These are phyloP conservation scores for Tachuris rubrigastra DNA, from an alignment of 2,113 vertebrate genomes.

Conservation along the genomic window DNA sequence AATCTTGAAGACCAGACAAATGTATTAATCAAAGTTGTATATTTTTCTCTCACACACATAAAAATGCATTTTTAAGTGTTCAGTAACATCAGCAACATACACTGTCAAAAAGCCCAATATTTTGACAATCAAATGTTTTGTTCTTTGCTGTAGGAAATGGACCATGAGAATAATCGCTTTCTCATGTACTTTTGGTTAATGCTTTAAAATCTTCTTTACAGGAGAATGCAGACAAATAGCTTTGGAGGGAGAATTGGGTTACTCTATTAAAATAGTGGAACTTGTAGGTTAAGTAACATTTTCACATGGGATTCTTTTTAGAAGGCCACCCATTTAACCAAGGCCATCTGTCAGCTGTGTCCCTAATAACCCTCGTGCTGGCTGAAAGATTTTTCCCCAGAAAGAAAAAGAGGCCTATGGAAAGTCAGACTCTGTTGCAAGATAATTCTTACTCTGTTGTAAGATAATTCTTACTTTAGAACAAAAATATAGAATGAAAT, in stretches of 20 bases:
- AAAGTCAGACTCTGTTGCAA: conserved; percentile 34
- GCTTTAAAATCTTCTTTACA: conserved; percentile 71
- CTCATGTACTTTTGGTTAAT: conserved; percentile 68
- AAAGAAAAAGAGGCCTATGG: conserved; percentile 36
- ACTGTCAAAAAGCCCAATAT: neutral
- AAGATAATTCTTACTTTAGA: conserved; percentile 17
- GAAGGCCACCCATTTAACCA: conserved; percentile 50
- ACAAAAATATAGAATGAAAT: neutral
- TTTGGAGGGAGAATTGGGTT: conserved; percentile 53
- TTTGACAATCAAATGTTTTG: conserved; percentile 27
- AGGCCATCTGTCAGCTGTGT: conserved; percentile 48
- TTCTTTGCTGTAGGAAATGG: conserved; percentile 52
- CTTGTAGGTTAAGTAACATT: conserved; percentile 70
- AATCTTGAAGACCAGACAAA: neutral
- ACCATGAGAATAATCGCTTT: conserved; percentile 59
- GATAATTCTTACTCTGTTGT: conserved; percentile 33
- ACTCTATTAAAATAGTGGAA: conserved; percentile 46
- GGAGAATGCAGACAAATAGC: conserved; percentile 53
- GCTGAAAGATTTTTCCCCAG: conserved; percentile 28
- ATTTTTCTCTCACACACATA: neutral
- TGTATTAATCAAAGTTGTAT: neutral
- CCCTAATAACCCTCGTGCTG: neutral
- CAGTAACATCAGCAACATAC: neutral
- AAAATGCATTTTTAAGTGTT: neutral
- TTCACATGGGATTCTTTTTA: conserved; percentile 60